Percentiles rank a stretch among this genome's conserved stretches.
These are phyloP conservation scores for Poecilia wingei DNA, from an alignment of 2,797 vertebrate genomes.

Conservation along the genomic window DNA sequence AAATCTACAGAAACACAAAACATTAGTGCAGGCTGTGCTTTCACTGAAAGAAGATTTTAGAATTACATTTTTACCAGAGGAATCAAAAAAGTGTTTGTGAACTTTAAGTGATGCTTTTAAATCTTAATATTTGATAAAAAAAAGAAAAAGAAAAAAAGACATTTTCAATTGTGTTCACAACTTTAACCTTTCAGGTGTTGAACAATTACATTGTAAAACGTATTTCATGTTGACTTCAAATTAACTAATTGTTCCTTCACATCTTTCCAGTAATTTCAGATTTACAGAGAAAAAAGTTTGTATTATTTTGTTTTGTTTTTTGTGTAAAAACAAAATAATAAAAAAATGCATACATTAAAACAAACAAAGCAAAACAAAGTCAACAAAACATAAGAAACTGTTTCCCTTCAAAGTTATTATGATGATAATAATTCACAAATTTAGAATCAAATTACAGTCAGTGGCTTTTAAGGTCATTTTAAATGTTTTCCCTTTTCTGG, in stretches of 20 bases:
- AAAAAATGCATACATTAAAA: not conserved
- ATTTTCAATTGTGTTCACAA: not conserved
- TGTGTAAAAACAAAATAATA: not conserved
- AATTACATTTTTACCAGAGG: not conserved
- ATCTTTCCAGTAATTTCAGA: not conserved
- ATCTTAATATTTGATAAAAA: not conserved
- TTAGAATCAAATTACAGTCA: not conserved
- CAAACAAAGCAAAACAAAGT: not conserved
- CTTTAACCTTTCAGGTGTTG: not conserved
- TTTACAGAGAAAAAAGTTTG: not conserved
- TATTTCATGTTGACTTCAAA: not conserved
- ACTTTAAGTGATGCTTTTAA: not conserved
- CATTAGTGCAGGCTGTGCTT: not conserved
- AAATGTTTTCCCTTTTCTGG: not conserved
- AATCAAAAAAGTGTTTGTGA: not conserved
- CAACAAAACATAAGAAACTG: not conserved
- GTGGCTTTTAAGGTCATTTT: not conserved
- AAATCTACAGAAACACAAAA: not conserved
- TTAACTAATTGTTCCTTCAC: not conserved
- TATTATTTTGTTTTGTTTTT: not conserved
- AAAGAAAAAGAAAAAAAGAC: not conserved
- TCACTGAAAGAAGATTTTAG: not conserved
- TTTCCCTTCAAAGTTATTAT: not conserved
- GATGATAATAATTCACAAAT: not conserved
- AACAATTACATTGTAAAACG: not conserved